phyloP scores from a whole-genome alignment of 2,797 vertebrate genomes.

The Carapus acus region DNA sequence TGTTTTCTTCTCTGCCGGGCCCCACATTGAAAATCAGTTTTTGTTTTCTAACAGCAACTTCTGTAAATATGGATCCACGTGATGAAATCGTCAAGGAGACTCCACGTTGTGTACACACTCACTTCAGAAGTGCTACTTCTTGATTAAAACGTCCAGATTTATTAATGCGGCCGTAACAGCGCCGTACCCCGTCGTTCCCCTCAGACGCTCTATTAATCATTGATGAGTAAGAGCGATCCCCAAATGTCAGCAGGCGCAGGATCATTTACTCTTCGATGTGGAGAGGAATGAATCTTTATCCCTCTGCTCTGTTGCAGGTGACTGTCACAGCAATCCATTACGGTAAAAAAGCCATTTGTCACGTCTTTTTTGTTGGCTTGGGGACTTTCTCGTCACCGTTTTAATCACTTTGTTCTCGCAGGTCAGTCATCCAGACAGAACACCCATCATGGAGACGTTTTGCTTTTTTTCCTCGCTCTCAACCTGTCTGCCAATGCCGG shows the following conservation, averaged over 20 bases:
- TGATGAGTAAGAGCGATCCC: constrained; percentile 4
- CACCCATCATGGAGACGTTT: constrained; percentile 16
- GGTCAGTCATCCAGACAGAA: constrained; percentile 19
- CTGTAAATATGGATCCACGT: too few species aligned
- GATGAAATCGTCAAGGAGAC: too few species aligned
- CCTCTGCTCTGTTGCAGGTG: constrained; percentile 4
- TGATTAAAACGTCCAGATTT: constrained; percentile 7
- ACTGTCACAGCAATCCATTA: constrained; percentile 5
- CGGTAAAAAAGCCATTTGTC: constrained; percentile 20
- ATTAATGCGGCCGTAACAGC: neutral
- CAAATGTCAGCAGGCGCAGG: neutral
- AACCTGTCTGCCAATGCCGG: constrained; percentile 43
- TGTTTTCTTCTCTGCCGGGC: neutral
- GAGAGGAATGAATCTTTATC: constrained; percentile 1
- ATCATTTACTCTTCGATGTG: constrained; percentile 5
- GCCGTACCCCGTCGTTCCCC: neutral
- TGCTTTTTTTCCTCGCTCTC: constrained; percentile 22
- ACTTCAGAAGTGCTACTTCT: too few species aligned
- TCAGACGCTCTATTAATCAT: constrained; percentile 13
- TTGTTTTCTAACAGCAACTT: too few species aligned
- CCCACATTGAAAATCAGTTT: neutral
- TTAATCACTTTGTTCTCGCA: constrained; percentile 20
- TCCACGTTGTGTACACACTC: too few species aligned
- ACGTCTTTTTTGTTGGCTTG: constrained; percentile 21
- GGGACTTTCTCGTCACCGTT: constrained; percentile 9